phyloP scores from a whole-genome alignment of 2,797 vertebrate genomes.

The Thripadectes ignobilis region DNA sequence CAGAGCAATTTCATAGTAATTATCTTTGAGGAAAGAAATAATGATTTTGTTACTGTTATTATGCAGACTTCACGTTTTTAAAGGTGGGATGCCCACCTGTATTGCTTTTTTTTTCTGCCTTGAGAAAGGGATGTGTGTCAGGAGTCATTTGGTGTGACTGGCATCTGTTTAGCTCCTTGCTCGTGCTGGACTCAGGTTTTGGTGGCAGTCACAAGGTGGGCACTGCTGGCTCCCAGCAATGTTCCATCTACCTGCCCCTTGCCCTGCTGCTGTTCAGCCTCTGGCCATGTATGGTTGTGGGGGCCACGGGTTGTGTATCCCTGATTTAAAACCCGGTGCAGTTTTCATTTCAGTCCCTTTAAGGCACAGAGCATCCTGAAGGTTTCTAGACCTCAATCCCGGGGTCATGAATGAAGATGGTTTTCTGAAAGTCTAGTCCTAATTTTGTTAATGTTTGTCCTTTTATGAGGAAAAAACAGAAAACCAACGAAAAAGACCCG shows the following conservation, averaged over 20 bases:
- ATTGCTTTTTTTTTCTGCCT: not conserved
- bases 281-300: rapidly evolving
- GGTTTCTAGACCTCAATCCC: not conserved
- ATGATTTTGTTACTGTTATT: not conserved
- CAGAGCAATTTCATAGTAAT: not conserved
- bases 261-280: not conserved
- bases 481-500: too few relatives aligned
- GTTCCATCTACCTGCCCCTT: not conserved
- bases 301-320: not conserved
- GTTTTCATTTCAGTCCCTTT: not conserved
- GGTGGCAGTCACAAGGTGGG: not conserved
- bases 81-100: not conserved
- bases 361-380: not conserved
- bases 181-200: not conserved
- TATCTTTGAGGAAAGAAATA: not conserved
- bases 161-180: not conserved
- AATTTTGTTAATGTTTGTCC: not conserved
- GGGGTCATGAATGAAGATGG: rapidly evolving
- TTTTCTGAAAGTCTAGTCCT: not conserved
- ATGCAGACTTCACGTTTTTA: not conserved
- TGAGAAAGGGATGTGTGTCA: not conserved
- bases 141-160: not conserved
- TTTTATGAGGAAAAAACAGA: not conserved
- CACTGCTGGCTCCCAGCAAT: not conserved
- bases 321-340: not conserved